phyloP scores from a whole-genome alignment of 2,797 vertebrate genomes.

The Sebastes itinus region DNA sequence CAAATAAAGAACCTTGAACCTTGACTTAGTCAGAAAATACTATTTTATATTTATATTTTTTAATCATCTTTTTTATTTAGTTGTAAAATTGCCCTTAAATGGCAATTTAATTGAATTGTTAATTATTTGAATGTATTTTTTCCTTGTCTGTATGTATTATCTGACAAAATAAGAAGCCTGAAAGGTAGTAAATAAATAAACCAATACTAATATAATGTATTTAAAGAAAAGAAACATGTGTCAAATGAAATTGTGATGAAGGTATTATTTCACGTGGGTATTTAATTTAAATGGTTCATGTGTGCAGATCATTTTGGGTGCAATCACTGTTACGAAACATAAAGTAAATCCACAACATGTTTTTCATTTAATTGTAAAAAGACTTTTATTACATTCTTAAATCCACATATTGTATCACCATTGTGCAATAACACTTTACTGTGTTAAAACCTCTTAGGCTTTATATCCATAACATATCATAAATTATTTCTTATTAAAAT shows the following conservation, averaged over 20 bases:
- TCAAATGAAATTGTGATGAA: background rate
- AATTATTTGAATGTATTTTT: background rate
- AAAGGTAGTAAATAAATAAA: background rate
- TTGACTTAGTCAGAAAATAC: background rate
- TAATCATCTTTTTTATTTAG: background rate
- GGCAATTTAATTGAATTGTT: background rate
- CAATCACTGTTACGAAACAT: background rate
- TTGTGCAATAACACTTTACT: conserved; percentile 82
- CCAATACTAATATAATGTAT: background rate
- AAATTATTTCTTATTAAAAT: conserved; percentile 88
- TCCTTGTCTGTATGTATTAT: background rate
- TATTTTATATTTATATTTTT: background rate
- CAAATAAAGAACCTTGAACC: too few relatives aligned
- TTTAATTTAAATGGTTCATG: background rate
- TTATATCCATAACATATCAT: conserved; percentile 83
- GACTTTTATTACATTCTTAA: conserved; percentile 87
- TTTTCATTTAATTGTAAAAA: conserved; percentile 78
- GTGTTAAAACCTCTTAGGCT: conserved; percentile 77
- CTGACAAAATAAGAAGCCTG: background rate
- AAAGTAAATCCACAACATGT: background rate
- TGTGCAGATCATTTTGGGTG: background rate
- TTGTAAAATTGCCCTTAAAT: background rate
- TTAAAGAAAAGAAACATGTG: background rate
- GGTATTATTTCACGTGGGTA: background rate
- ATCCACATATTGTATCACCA: conserved; percentile 82